A percentile compares a stretch with the other conserved stretches of the same genome.
Evolutionary conservation across 1,140 invertebrate species (phyloP).

Genomic region (Pseudomyrmex sp.): DNA sequence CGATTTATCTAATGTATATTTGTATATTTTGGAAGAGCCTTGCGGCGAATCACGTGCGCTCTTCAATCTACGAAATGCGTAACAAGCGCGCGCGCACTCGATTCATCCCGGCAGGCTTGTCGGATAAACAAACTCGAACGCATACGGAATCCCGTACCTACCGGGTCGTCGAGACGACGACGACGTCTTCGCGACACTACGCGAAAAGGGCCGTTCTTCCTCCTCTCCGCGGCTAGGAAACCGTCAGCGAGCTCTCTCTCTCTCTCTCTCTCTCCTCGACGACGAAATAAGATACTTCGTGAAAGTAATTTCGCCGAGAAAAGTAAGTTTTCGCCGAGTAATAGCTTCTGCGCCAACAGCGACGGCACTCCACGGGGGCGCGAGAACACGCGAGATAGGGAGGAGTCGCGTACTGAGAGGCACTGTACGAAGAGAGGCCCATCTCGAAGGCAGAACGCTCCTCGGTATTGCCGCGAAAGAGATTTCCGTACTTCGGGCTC

Average conservation of each 20-base stretch:
- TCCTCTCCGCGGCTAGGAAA: not conserved
- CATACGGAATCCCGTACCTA: slow-evolving; percentile 1
- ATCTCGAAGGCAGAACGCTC: slow-evolving; percentile 37
- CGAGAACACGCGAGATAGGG: slow-evolving; percentile 43
- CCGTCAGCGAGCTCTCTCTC: slow-evolving; percentile 14
- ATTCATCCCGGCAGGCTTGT: slow-evolving; percentile 17
- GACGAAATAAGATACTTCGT: slow-evolving; percentile 77
- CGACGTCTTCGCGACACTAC: slow-evolving; percentile 1
- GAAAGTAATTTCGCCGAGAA: slow-evolving; percentile 75
- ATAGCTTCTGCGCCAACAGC: slow-evolving; percentile 70
- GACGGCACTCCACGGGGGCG: slow-evolving; percentile 53
- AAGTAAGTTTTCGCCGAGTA: slow-evolving; percentile 77
- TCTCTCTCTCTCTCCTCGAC: slow-evolving; percentile 24
- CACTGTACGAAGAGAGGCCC: not conserved
- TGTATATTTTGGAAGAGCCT: not conserved
- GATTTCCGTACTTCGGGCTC: slow-evolving; percentile 44
- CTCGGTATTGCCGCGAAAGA: slow-evolving; percentile 65
- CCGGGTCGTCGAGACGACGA: not conserved
- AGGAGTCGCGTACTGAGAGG: not conserved
- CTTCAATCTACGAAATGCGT: not conserved
- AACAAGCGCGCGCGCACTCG: not conserved
- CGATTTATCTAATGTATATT: slow-evolving; percentile 1
- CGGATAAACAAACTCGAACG: slow-evolving; percentile 14
- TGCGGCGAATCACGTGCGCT: not conserved
- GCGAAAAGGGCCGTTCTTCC: slow-evolving; percentile 28